Evolutionary conservation across 2,888 invertebrate genomes (phyloP).

Genomic region (Caenorhabditis sulstoni): DNA sequence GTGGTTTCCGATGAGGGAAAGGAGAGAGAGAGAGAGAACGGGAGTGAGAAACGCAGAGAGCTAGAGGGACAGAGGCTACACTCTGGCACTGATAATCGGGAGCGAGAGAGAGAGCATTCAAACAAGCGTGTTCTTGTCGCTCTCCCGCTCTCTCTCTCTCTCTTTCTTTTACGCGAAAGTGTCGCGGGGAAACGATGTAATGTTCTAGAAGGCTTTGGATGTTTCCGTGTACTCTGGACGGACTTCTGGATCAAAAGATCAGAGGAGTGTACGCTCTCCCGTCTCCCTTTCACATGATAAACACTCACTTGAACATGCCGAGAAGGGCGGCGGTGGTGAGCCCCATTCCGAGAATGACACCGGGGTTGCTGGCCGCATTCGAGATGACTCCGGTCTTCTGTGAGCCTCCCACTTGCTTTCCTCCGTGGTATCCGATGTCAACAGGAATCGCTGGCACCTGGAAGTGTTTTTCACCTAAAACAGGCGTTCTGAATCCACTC

Average conservation of each 20-base stretch:
- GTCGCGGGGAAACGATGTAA: neutral
- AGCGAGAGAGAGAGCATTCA: constrained; percentile 10
- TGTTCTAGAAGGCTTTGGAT: neutral
- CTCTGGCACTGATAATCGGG: constrained; percentile 10
- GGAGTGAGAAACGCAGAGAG: neutral
- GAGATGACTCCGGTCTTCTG: constrained; percentile 52
- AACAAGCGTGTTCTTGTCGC: neutral
- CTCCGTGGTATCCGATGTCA: constrained; percentile 73
- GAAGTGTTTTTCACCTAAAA: constrained; percentile 1
- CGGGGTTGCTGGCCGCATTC: constrained; percentile 70
- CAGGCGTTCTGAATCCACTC: constrained; percentile 12
- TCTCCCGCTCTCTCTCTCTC: neutral
- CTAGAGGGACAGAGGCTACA: constrained; percentile 20
- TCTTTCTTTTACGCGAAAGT: neutral
- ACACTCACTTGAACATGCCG: constrained; percentile 73
- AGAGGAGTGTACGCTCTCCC: neutral
- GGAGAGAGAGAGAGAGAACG: neutral
- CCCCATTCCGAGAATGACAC: constrained; percentile 76
- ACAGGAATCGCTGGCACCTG: constrained; percentile 74
- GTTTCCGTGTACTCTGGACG: constrained; percentile 9
- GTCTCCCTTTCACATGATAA: neutral
- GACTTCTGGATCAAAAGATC: constrained; percentile 9
- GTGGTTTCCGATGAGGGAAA: neutral
- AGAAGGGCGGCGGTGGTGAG: constrained; percentile 73
- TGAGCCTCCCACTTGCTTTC: constrained; percentile 62